Evolutionary conservation across 2,113 vertebrate species (phyloP).

Genomic region (Pandion haliaetus): DNA sequence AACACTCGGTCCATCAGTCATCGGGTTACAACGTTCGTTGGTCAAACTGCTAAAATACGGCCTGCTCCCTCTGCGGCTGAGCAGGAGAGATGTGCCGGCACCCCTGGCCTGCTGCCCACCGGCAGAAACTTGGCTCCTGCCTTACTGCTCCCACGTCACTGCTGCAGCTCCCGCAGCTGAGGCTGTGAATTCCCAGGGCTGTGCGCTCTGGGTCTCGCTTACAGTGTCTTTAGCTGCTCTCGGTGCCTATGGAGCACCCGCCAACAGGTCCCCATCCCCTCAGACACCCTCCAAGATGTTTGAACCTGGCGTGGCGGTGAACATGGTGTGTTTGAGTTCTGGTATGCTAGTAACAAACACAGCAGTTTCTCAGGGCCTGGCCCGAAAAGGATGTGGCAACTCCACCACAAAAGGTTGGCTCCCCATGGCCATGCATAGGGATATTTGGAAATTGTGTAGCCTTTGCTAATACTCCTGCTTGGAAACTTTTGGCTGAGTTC

Average conservation of each 20-base stretch:
- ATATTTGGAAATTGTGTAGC: neutral
- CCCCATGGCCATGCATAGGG: accelerated
- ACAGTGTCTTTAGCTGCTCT: neutral
- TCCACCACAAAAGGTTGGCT: neutral
- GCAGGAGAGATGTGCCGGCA: too few relatives aligned
- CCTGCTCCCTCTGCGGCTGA: neutral
- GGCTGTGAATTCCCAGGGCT: neutral
- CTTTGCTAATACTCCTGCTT: neutral
- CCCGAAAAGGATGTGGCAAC: neutral
- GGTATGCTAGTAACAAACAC: accelerated
- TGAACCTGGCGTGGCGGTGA: accelerated
- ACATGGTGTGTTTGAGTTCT: too few relatives aligned
- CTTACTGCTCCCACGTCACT: neutral
- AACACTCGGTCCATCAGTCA: constrained; percentile 46
- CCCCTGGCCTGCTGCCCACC: neutral
- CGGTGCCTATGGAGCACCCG: neutral
- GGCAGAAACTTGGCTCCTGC: neutral
- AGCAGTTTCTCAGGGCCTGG: neutral
- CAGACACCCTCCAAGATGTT: neutral
- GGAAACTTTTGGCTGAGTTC: neutral
- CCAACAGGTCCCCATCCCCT: neutral
- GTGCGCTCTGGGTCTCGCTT: neutral
- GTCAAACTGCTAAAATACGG: neutral
- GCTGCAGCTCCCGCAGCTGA: neutral
- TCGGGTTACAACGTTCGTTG: neutral